Evolutionary conservation across 2,797 vertebrate genomes (phyloP), one percentile per base, ranked within the genome.

Genomic region (Cheirogaleus major): DNA sequence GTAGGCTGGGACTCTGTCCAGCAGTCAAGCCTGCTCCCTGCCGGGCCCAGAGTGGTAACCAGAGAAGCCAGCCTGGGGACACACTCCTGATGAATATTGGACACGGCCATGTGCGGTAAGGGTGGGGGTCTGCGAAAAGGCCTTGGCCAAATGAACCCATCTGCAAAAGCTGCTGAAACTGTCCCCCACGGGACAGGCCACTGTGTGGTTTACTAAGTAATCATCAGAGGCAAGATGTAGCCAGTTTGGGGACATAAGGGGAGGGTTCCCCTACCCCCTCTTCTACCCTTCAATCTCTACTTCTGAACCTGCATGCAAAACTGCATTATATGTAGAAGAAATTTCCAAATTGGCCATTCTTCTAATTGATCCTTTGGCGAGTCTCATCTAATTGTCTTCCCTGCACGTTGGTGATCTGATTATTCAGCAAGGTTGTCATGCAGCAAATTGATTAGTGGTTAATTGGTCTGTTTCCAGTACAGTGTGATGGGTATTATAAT

Each of bases 381-480:
- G 73, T 63, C 88, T 59, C 87, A 43, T 67, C 61, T 96, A 78
- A 96, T 88, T 61, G 78, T 78, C 81, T 95, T 81, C n/a, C 35
- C 38, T 38, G 22, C 50, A 52, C 91, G 67, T 18, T 13, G 27
- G 50, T 43, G 27, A 96, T 91, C 92, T 95, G 93, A 95, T 92
- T 89, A 76, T 84, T 96, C 85, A 94, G 89, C 69, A 69, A 86
- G 94, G 78, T 59, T 91, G 67, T 89, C 89, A 91, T 48, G 57
- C 83, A n/a, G 82, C 78, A 86, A 91, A 96, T 88, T 92, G 94
- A 91, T 95, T 57, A 65, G 82, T 59, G 69, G 86, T 83, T 96
- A 96, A 93, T 95, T 96, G 93, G 91, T 93, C 48, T 89, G 57
- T 96, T 96, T 94, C 91, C 89, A 93, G 14, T 75, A 76, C 72